These are phyloP conservation scores for Aphelenchoides besseyi DNA, from an alignment of 1,140 invertebrate species.

Conservation along the genomic window DNA sequence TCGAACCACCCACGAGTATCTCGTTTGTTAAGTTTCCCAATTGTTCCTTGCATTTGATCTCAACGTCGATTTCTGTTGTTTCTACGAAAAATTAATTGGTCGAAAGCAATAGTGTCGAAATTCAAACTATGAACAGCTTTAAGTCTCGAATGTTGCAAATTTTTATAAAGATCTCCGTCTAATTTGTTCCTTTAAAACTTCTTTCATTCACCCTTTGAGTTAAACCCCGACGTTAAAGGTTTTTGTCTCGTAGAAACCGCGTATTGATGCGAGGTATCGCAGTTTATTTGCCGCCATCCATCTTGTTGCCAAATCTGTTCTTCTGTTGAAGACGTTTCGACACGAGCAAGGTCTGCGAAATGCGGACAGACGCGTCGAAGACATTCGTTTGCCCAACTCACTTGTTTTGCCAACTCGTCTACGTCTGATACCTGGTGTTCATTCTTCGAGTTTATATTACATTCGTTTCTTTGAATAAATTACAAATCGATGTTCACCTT, in stretches of 20 bases:
- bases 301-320: neutral
- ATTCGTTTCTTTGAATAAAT: neutral
- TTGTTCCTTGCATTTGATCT: neutral
- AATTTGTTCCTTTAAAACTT: neutral
- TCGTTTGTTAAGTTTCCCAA: too few species aligned
- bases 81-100: neutral
- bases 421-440: constrained; percentile 2
- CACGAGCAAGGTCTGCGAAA: too few species aligned
- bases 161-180: neutral
- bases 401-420: constrained; percentile 3
- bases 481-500: neutral
- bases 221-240: too few species aligned
- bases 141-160: neutral
- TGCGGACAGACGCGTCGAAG: too few species aligned
- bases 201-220: too few species aligned
- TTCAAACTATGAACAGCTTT: too few species aligned
- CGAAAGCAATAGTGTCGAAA: too few species aligned
- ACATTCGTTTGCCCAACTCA: neutral
- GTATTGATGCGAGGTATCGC: too few species aligned
- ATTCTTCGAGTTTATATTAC: neutral
- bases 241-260: too few species aligned
- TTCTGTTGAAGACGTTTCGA: neutral
- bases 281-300: too few species aligned
- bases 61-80: neutral
- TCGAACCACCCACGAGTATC: neutral